Percentiles rank a stretch among this genome's conserved stretches.
Conservation (phyloP, 2,797 vertebrate genomes). For the Neostethus bicornis region DNA sequence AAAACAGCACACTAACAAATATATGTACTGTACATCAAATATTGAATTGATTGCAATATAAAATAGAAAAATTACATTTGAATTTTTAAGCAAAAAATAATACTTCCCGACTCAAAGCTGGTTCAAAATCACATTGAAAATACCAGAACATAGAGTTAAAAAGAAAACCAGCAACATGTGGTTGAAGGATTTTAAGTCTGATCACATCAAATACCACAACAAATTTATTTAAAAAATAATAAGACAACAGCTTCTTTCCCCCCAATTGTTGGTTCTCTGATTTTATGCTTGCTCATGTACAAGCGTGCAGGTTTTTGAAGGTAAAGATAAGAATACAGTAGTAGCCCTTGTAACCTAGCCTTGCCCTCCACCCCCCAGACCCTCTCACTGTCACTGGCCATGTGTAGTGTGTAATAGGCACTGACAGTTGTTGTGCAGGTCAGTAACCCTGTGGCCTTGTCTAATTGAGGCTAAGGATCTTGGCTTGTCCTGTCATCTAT, state of each 20-base stretch:
- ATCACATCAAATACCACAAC: too few species aligned
- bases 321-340: slow-evolving; percentile 53
- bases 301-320: slow-evolving; percentile 7
- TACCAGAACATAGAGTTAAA: too few species aligned
- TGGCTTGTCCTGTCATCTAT: slow-evolving; percentile 79
- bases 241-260: not conserved
- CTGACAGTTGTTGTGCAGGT: slow-evolving; percentile 77
- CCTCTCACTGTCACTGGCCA: slow-evolving; percentile 71
- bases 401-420: slow-evolving; percentile 79
- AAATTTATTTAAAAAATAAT: too few species aligned
- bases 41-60: too few species aligned
- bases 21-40: too few species aligned
- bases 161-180: too few species aligned
- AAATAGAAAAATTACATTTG: too few species aligned
- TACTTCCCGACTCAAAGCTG: too few species aligned
- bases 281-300: not conserved
- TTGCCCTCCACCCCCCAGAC: slow-evolving; percentile 64
- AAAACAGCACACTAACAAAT: too few species aligned
- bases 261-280: not conserved
- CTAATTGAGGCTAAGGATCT: slow-evolving; percentile 82
- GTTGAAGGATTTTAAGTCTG: too few species aligned
- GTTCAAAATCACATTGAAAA: too few species aligned
- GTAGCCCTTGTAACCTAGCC: slow-evolving; percentile 67
- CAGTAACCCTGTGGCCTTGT: slow-evolving; percentile 74
- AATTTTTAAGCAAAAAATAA: too few species aligned